These are phyloP conservation scores for Mimumesa dahlbomi DNA, from an alignment of 2,888 invertebrate species.

Conservation along the genomic window DNA sequence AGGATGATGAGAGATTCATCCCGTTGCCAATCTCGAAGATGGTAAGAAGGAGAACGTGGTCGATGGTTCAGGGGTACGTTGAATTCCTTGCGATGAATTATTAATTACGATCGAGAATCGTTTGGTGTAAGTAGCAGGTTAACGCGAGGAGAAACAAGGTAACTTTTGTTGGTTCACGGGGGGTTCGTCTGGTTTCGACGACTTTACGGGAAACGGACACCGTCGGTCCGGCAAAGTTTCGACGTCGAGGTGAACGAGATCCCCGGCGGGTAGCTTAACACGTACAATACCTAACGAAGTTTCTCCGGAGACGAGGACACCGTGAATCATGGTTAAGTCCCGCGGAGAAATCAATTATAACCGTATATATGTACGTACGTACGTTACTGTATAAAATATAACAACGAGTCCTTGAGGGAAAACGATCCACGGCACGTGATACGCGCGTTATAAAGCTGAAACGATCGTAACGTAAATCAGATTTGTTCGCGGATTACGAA, in stretches of 20 bases:
- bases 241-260: constrained; percentile 22
- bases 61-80: too few relatives aligned
- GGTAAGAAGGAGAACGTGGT: neutral
- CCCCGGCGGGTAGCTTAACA: constrained; percentile 27
- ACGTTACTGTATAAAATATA: too few relatives aligned
- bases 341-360: constrained; percentile 39
- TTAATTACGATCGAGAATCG: neutral
- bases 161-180: too few relatives aligned
- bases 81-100: too few relatives aligned
- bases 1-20: constrained; percentile 27
- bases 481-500: too few relatives aligned
- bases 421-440: too few relatives aligned
- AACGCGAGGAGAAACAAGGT: neutral
- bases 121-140: neutral
- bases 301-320: constrained; percentile 13
- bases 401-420: too few relatives aligned
- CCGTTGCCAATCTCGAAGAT: constrained; percentile 25
- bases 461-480: too few relatives aligned
- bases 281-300: constrained; percentile 38
- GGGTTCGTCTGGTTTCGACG: neutral
- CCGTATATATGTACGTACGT: too few relatives aligned
- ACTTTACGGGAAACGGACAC: neutral
- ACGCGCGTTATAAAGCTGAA: too few relatives aligned
- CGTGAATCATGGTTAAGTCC: constrained; percentile 33
- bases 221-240: constrained; percentile 21